Conservation (phyloP, 2,113 vertebrate species). For the Cromileptes altivelis region DNA sequence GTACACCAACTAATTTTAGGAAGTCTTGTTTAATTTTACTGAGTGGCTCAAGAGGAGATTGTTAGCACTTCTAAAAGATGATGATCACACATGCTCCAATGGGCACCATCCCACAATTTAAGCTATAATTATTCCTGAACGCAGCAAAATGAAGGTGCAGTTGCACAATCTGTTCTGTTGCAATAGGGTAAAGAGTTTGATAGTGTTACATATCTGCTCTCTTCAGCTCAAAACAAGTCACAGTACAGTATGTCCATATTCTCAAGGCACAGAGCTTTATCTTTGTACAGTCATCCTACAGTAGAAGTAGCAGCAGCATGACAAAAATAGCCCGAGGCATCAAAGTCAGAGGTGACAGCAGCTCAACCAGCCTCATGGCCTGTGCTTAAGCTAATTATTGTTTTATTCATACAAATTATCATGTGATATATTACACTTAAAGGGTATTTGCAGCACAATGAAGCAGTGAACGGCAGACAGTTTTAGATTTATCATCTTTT, state of each 20-base stretch:
- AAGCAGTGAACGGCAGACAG: slow-evolving; percentile 14
- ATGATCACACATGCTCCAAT: neutral
- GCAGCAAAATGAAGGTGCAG: neutral
- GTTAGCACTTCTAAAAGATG: neutral
- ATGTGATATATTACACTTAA: slow-evolving; percentile 27
- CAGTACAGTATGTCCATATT: neutral
- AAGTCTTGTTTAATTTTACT: neutral
- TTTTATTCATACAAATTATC: slow-evolving; percentile 50
- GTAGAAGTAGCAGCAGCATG: neutral
- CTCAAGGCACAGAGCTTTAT: neutral
- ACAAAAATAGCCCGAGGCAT: slow-evolving; percentile 15
- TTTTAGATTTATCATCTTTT: slow-evolving; percentile 54
- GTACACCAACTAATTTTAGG: neutral
- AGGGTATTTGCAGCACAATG: slow-evolving; percentile 28
- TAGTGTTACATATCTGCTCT: neutral
- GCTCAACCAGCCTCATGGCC: slow-evolving; percentile 24
- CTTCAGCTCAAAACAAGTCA: neutral
- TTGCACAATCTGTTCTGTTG: neutral
- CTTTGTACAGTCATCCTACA: neutral
- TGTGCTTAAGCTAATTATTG: slow-evolving; percentile 43
- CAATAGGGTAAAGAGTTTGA: neutral
- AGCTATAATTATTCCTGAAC: neutral
- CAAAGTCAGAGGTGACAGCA: slow-evolving; percentile 38
- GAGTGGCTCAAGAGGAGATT: neutral
- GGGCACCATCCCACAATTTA: neutral